Evolutionary conservation across 1,140 invertebrate species (phyloP).

Genomic region (Leptestheria dahalacensis): DNA sequence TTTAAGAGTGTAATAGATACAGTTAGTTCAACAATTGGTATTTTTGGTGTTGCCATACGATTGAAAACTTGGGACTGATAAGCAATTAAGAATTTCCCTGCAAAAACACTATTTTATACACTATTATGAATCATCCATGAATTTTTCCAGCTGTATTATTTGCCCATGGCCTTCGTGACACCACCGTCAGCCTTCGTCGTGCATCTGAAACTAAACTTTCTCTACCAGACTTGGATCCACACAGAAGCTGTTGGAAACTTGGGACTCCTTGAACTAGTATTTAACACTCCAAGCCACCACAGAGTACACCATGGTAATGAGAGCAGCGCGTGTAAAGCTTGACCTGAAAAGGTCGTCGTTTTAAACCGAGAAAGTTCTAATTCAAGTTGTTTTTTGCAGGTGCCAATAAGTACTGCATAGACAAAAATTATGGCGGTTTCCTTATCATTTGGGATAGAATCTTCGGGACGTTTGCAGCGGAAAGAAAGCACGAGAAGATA

Average conservation of each 20-base stretch:
- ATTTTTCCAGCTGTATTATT: conserved; percentile 30
- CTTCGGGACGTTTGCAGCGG: conserved; percentile 38
- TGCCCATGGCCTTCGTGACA: conserved; percentile 33
- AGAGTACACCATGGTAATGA: conserved; percentile 39
- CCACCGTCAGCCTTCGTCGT: conserved; percentile 30
- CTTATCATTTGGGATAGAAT: conserved; percentile 44
- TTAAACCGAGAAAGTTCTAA: not conserved
- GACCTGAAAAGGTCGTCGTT: not conserved
- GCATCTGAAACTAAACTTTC: conserved; percentile 32
- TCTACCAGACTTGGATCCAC: conserved; percentile 38
- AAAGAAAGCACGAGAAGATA: conserved; percentile 31
- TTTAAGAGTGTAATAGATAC: too few relatives aligned
- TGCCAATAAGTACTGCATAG: conserved; percentile 44
- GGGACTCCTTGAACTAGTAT: conserved; percentile 38
- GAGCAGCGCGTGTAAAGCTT: not conserved
- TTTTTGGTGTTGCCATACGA: too few relatives aligned
- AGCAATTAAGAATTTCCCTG: not conserved
- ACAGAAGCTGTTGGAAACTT: conserved; percentile 33
- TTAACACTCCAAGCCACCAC: conserved; percentile 44
- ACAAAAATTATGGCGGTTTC: conserved; percentile 45
- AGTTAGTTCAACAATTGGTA: too few relatives aligned
- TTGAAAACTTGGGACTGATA: not conserved
- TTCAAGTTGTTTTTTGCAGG: conserved; percentile 21
- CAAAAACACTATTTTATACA: not conserved
- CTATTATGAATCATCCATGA: not conserved